phyloP scores from a whole-genome alignment of 2,797 vertebrate genomes.

The Typhlichthys subterraneus region DNA sequence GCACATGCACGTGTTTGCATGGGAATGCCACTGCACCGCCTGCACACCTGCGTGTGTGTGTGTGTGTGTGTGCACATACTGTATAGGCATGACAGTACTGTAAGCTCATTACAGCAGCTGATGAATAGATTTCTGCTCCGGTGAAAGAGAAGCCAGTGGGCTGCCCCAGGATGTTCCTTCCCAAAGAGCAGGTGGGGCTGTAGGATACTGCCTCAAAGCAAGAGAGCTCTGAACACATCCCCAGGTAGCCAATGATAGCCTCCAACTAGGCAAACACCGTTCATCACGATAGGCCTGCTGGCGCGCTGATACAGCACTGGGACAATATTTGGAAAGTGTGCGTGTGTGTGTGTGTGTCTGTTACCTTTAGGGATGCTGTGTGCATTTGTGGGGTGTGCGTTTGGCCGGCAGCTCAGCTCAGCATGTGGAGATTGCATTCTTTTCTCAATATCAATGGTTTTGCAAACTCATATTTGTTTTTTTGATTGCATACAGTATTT shows the following conservation, averaged over 20 bases:
- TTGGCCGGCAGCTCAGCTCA: conserved; percentile 7
- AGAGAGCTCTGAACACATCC: conserved; percentile 44
- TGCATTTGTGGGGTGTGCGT: conserved; percentile 18
- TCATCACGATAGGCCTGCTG: conserved; percentile 57
- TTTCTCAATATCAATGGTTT: neutral
- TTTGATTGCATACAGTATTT: neutral
- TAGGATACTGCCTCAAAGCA: conserved; percentile 33
- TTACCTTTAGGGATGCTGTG: conserved; percentile 17
- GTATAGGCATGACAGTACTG: conserved; percentile 14
- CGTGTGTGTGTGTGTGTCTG: conserved; percentile 13
- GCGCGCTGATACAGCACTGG: conserved; percentile 47
- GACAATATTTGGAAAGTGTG: conserved; percentile 65
- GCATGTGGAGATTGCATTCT: conserved; percentile 4
- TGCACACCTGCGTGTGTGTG: neutral
- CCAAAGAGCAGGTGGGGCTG: conserved; percentile 57
- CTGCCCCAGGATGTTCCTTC: conserved; percentile 54
- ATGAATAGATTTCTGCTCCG: conserved; percentile 66
- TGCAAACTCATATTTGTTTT: neutral
- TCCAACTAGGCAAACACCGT: conserved; percentile 61
- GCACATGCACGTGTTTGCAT: neutral
- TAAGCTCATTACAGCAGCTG: conserved; percentile 61
- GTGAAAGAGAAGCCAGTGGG: conserved; percentile 29
- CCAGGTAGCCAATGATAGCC: conserved; percentile 56
- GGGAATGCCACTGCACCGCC: no score
- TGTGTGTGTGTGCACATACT: neutral